These are phyloP conservation scores for Phenganax subtilis DNA, from an alignment of 92 coral and sea anemone species.

Conservation along the genomic window DNA sequence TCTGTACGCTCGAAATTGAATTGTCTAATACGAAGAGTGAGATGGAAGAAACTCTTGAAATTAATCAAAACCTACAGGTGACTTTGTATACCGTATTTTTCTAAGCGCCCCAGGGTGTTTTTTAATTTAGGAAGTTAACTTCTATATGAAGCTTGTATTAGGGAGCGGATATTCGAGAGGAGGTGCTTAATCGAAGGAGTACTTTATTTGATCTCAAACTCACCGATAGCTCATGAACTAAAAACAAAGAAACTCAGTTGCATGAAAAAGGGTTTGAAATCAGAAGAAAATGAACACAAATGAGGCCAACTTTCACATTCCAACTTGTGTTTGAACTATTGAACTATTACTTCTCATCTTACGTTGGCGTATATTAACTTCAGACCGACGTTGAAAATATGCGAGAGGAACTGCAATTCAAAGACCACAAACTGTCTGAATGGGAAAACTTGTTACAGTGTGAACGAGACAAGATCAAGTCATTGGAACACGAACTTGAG, in stretches of 20 bases:
- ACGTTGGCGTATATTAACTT: background rate
- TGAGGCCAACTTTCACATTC: too few relatives aligned
- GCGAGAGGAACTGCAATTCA: conserved; percentile 88
- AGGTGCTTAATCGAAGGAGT: too few relatives aligned
- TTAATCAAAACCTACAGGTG: conserved; percentile 87
- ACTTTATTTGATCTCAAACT: background rate
- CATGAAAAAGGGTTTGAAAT: too few relatives aligned
- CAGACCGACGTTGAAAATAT: conserved; percentile 87
- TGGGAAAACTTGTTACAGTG: conserved; percentile 71
- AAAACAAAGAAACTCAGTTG: background rate
- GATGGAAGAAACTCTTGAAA: conserved; percentile 74
- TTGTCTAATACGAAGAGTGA: conserved; percentile 80
- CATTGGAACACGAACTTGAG: conserved; percentile 85
- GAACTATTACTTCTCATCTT: background rate
- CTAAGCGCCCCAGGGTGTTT: background rate
- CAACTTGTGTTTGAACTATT: too few relatives aligned
- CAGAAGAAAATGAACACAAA: too few relatives aligned
- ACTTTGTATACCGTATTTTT: background rate
- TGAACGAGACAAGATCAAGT: conserved; percentile 72
- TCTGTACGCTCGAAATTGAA: conserved; percentile 87
- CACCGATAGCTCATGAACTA: background rate
- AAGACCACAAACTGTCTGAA: conserved; percentile 81
- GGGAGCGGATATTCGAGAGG: too few relatives aligned
- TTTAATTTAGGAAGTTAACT: too few relatives aligned
- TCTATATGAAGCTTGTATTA: too few relatives aligned